Evolutionary conservation across 2,888 invertebrate species (phyloP), one percentile per base, ranked within the genome.

Genomic region (Oscheius sp.): DNA sequence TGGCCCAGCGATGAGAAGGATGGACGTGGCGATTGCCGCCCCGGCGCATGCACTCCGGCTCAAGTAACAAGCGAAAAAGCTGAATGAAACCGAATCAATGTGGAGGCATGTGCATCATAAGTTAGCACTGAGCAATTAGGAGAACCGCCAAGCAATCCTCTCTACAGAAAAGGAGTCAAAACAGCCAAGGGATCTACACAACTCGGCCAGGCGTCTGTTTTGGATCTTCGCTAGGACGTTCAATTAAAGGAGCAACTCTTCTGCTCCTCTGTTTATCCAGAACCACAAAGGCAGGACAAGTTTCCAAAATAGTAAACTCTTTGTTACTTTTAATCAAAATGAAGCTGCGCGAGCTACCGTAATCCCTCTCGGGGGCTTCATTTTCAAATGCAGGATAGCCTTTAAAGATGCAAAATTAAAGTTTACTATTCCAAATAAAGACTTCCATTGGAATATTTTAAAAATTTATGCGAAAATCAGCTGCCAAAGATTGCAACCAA

Each of bases 61-160:
- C 61, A 61, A 61, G 61, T 61, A 61, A 61, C 61, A 61, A 57
- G 57, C 57, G 34, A 57, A 57, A 61, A 61, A 29, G 61, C 25
- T 61, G 45, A 61, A 61, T 61, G 61, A 61, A 61, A 61, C 61
- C 61, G 61, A 61, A 61, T 61, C 61, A 61, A 61, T 61, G 61
- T 61, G 45, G 45, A 61, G 61, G 61, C 61, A 61, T 61, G 61
- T 61, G 61, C 61, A 61, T 61, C 61, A 61, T 61, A 61, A 61
- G 61, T 61, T 61, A 61, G 61, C 61, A 61, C 42, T 45, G 45
- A 61, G 61, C 61, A 61, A 61, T 61, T 61, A 61, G 45, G 61
- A 61, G 39, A 31, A 17, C 55, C 29, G 34, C 55, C 48, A 12
- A 12, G 23, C 17, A 25, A 20, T 48, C 12, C 27, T 27, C 42